Percentiles rank a stretch among this genome's conserved stretches.
Conservation (phyloP, 2,113 vertebrate species). For the Lepus europaeus region DNA sequence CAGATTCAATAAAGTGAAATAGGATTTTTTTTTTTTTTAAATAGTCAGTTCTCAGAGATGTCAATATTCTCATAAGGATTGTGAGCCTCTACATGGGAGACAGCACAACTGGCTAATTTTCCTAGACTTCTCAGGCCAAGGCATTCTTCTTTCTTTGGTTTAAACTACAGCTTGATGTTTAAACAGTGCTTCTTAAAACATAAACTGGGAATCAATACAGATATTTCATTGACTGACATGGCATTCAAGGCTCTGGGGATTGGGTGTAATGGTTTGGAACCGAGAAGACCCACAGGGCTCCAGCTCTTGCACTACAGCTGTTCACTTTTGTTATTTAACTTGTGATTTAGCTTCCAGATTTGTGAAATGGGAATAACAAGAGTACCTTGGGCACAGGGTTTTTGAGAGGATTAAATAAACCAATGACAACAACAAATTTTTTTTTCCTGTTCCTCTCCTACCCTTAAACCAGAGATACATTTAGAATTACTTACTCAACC, state of each 20-base stretch:
- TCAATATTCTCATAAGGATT: not conserved
- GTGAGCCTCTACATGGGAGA: not conserved
- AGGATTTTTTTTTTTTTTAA: not conserved
- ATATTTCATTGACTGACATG: not conserved
- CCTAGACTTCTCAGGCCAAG: not conserved
- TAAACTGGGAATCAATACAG: not conserved
- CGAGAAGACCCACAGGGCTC: not conserved
- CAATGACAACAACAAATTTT: not conserved
- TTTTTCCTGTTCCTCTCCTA: not conserved
- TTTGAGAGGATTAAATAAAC: slow-evolving; percentile 8
- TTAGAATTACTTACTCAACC: slow-evolving; percentile 19
- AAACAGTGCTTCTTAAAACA: not conserved
- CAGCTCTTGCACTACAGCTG: not conserved
- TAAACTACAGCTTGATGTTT: slow-evolving; percentile 16
- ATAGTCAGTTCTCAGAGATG: not conserved
- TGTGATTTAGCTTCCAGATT: not conserved
- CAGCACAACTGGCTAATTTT: not conserved
- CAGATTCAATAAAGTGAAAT: not conserved
- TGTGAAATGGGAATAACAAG: not conserved
- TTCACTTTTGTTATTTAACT: not conserved
- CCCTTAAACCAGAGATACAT: slow-evolving; percentile 6
- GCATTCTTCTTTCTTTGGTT: not conserved
- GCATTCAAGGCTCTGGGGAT: not conserved
- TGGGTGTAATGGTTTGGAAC: not conserved
- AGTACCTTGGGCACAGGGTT: not conserved